These are phyloP conservation scores for Physella acuta DNA, from an alignment of 1,140 invertebrate genomes.

Conservation along the genomic window DNA sequence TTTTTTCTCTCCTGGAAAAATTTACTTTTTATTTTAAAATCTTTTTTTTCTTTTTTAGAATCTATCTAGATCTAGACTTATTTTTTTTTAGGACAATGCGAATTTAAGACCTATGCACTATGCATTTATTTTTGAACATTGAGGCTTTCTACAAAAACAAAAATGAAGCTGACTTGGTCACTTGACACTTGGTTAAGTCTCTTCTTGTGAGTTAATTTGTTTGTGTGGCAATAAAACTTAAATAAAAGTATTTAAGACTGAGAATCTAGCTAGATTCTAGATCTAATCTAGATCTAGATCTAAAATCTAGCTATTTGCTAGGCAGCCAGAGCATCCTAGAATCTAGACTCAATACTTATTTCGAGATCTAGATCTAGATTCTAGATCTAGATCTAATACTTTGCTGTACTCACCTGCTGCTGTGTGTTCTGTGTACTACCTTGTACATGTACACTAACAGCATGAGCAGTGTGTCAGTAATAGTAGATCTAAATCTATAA, in stretches of 20 bases:
- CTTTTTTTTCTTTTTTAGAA: background rate
- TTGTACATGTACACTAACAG: background rate
- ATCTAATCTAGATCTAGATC: background rate
- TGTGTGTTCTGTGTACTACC: background rate
- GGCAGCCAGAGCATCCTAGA: background rate
- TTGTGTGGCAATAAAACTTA: background rate
- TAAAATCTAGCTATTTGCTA: too few relatives aligned
- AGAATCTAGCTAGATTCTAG: background rate
- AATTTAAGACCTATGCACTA: too few relatives aligned
- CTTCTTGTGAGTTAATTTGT: background rate
- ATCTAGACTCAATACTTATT: too few relatives aligned
- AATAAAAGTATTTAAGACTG: background rate
- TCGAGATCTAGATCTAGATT: too few relatives aligned
- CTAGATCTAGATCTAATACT: background rate
- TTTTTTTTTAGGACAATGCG: too few relatives aligned
- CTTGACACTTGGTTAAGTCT: background rate
- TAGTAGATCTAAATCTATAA: too few relatives aligned
- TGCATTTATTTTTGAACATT: background rate
- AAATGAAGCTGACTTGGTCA: background rate
- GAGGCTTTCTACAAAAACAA: background rate
- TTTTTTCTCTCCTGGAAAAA: conserved; percentile 11
- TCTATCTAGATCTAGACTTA: background rate
- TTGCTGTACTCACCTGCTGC: background rate
- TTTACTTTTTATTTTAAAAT: background rate
- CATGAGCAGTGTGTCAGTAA: background rate